Percentiles rank a stretch among this genome's conserved stretches.
phyloP scores from a whole-genome alignment of 2,888 invertebrate species.

The Thumatha senex region DNA sequence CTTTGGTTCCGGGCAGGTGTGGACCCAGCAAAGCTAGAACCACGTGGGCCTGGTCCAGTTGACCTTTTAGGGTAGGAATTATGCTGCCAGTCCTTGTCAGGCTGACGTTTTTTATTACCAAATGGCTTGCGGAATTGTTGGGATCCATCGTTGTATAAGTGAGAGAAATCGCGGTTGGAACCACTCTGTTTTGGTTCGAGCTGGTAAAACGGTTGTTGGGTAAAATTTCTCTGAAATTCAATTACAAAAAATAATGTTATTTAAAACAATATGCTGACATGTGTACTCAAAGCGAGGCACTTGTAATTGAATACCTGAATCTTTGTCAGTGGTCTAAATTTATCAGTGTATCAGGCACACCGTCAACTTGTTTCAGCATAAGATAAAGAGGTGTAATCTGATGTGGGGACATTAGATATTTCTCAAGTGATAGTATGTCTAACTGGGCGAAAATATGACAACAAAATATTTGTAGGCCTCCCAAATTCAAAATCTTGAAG shows the following conservation, averaged over 20 bases:
- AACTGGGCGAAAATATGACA: conserved; percentile 11
- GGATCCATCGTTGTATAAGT: conserved; percentile 45
- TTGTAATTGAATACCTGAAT: conserved; percentile 15
- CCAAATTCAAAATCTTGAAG: conserved; percentile 1
- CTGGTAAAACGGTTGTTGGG: conserved; percentile 40
- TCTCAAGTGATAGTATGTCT: not conserved
- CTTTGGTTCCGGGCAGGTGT: conserved; percentile 17
- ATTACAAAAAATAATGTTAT: conserved; percentile 33
- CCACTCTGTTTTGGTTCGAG: conserved; percentile 23
- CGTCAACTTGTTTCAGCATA: conserved; percentile 19
- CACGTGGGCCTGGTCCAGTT: conserved; percentile 22
- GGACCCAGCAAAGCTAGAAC: conserved; percentile 13
- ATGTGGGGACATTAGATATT: conserved; percentile 18
- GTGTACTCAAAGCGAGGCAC: conserved; percentile 5
- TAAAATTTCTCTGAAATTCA: conserved; percentile 61
- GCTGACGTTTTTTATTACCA: conserved; percentile 49
- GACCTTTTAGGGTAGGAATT: conserved; percentile 45
- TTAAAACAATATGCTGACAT: conserved; percentile 22
- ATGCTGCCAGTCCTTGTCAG: conserved; percentile 41
- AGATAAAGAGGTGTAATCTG: conserved; percentile 11
- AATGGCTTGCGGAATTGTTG: conserved; percentile 25
- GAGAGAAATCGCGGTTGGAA: conserved; percentile 39
- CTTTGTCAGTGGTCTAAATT: conserved; percentile 9
- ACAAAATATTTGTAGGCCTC: conserved; percentile 1
- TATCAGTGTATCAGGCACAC: conserved; percentile 18